Base-by-base conservation (phyloP, 2,888 invertebrate genomes). In the Clitarchus hookeri region DNA sequence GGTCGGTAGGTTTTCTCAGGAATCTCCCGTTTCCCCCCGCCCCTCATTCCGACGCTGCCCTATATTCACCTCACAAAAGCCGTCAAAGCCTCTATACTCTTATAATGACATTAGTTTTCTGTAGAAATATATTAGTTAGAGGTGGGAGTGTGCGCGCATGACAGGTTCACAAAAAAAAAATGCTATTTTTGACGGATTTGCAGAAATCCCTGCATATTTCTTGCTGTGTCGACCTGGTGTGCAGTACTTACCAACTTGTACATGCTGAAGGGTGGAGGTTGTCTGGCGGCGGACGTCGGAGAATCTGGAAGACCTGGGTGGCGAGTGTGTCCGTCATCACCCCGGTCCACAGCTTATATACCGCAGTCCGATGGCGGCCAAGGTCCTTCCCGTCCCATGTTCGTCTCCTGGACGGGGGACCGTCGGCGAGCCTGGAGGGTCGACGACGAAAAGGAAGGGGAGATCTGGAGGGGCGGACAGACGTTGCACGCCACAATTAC, bases 221-320 rank as follows among this genome's bases (percentile, higher is more conserved):
- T 84, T 36, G 44, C 19, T 84, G 23, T 3, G 83, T n/a, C 23
- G 83, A 83, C 23, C 0, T 78, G 1, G 16, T 12, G 25, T 36
- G 12, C 11, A 3, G 36, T 36, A 90, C 91, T 90, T 89, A 91
- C 92, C 89, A 90, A 90, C 89, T 91, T 91, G 90, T 90, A 91
- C 91, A 91, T 91, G 87, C 89, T 90, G 88, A 89, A 87, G 11
- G 84, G 25, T 83, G 25, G 36, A 36, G 44, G 44, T 83, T 85
- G 44, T 23, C 44, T 36, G 78, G 36, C 44, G n/a, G 23, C 16
- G 78, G 80, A 44, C 54, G 44, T 85, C 85, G 85, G 44, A 78
- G 83, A 48, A 11, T n/a, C 0, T 44, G 23, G 85, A 44, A 44
- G 26, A 26, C 83, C 26, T 1, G 23, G 13, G 36, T 44, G 36